Evolutionary conservation across 2,888 invertebrate species (phyloP), one percentile per base, ranked within the genome.

Genomic region (Drosophila dives): DNA sequence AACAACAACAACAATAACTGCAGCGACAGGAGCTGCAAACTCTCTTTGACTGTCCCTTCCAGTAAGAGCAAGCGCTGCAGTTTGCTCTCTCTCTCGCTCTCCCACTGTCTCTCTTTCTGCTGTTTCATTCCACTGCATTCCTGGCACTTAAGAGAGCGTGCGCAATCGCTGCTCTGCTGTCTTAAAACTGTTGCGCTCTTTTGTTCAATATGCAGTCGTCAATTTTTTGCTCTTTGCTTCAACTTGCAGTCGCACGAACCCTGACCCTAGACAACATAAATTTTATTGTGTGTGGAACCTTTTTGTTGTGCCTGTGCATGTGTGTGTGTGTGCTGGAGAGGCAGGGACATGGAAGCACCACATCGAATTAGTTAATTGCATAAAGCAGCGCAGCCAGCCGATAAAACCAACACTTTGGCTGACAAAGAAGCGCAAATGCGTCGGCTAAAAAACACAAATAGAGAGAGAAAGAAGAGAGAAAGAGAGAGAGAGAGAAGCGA

Each of bases 331-430:
- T 54, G 54, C 26, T 10, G 12, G 26, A 23, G 29, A 42, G 60
- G 48, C 59, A 81, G 23, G 23, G 45, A 69, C 66, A 77, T 81
- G 73, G 69, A 72, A 72, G 72, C 70, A 65, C 75, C 73, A 74
- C 79, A 80, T 78, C 75, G 86, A 83, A 89, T 89, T 90, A 90
- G 88, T 90, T 90, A 90, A 90, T 89, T 90, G 90, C 81, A 80
- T 74, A 75, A 84, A 84, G 58, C 59, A 69, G 63, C 59, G 54
- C 62, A 36, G 56, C n/a, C 38, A 55, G 64, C 79, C 79, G 84
- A 85, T 79, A 71, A 79, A 72, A 50, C 75, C 42, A 69, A 40
- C 82, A 70, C 64, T 54, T 85, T 80, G 59, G 60, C 74, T 66
- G 77, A 74, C 72, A 85, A 82, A 87, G 86, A 80, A 68, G 66